Evolutionary conservation across 1,140 invertebrate species (phyloP).

Genomic region (Dysdera silvatica): DNA sequence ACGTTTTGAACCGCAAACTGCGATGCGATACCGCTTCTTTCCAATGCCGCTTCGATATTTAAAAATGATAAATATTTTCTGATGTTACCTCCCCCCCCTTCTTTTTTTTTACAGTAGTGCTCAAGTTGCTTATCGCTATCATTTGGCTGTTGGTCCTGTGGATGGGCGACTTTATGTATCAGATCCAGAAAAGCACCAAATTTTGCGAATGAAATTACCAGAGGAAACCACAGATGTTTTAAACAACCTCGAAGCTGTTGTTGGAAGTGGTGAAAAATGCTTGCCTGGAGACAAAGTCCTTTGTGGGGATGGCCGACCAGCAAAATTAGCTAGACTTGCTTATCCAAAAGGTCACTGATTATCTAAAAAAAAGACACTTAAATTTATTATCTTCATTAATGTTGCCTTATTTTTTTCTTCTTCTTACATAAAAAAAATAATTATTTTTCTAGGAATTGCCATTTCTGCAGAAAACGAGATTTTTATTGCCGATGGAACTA

Average conservation of each 20-base stretch:
- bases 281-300: conserved; percentile 80
- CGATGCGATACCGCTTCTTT: too few relatives aligned
- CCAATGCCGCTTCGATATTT: too few relatives aligned
- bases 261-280: conserved; percentile 89
- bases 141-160: conserved; percentile 86
- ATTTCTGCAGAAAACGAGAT: conserved; percentile 76
- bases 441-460: conserved; percentile 55
- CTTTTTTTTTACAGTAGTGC: conserved; percentile 55
- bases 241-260: conserved; percentile 78
- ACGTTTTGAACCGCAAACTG: too few relatives aligned
- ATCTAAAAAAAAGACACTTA: neutral
- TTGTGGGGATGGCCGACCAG: conserved; percentile 90
- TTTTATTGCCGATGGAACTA: conserved; percentile 90
- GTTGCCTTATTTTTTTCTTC: neutral
- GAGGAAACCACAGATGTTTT: conserved; percentile 69
- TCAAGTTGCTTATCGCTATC: conserved; percentile 90
- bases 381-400: neutral
- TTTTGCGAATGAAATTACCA: conserved; percentile 45
- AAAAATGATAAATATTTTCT: too few relatives aligned
- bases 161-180: conserved; percentile 92
- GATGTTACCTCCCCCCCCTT: too few relatives aligned
- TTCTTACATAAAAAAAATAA: neutral
- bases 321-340: conserved; percentile 76
- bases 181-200: conserved; percentile 81
- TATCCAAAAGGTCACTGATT: conserved; percentile 72